phyloP scores from a whole-genome alignment of 2,113 vertebrate genomes.

The Origma solitaria region DNA sequence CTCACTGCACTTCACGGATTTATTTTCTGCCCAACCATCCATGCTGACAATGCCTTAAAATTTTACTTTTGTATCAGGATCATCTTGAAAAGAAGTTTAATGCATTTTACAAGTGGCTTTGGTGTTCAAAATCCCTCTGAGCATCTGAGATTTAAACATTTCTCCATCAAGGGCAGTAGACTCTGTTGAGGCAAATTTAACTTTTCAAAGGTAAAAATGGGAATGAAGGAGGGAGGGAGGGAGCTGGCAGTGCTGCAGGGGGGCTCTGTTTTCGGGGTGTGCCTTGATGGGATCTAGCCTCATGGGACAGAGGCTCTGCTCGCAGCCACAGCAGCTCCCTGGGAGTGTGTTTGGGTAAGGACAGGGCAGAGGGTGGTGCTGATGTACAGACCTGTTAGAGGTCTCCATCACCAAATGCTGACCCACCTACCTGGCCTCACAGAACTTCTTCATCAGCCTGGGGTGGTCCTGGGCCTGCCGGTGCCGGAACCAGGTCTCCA shows the following conservation, averaged over 20 bases:
- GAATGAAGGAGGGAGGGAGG: neutral
- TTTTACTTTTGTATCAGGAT: neutral
- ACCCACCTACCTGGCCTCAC: neutral
- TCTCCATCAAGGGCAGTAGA: neutral
- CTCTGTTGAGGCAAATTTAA: neutral
- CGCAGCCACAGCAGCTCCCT: neutral
- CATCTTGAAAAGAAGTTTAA: neutral
- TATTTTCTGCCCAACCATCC: neutral
- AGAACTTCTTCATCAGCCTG: neutral
- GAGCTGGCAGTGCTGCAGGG: neutral
- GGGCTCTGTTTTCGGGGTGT: neutral
- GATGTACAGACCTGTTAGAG: neutral
- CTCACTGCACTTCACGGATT: neutral
- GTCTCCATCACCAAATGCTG: neutral
- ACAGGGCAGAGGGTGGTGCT: neutral
- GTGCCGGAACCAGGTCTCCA: neutral
- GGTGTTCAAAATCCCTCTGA: neutral
- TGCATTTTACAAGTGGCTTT: neutral
- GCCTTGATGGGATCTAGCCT: neutral
- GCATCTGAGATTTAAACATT: neutral
- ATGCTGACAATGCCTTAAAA: neutral
- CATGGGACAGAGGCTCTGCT: neutral
- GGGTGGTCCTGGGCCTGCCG: neutral
- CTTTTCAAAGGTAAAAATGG: neutral
- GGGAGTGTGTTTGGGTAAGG: neutral